Conservation (phyloP, 1,140 invertebrate genomes). For the Brachystomella parvula region DNA sequence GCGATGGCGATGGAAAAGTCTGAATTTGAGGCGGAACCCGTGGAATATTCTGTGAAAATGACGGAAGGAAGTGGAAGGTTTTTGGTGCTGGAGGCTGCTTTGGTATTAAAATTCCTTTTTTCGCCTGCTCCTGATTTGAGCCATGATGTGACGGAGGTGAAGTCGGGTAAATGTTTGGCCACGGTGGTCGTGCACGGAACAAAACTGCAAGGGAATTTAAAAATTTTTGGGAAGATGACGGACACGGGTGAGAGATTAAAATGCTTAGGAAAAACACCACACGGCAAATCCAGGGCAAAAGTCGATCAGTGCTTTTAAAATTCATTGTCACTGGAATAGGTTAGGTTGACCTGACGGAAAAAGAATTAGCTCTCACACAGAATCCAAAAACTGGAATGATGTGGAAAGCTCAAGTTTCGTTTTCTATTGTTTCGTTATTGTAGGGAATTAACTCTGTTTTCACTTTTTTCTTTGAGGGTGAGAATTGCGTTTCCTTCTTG, state of each 20-base stretch:
- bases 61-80: conserved; percentile 1
- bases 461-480: too few relatives aligned
- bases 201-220: conserved; percentile 34
- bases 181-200: conserved; percentile 31
- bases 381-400: neutral
- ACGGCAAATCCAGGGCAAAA: neutral
- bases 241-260: neutral
- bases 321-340: neutral
- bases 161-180: conserved; percentile 31
- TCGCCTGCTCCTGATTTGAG: neutral
- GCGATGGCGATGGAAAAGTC: neutral
- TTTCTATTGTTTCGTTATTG: too few relatives aligned
- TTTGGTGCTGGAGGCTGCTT: conserved; percentile 19
- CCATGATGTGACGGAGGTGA: conserved; percentile 10
- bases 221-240: conserved; percentile 21
- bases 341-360: neutral
- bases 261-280: too few relatives aligned
- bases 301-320: neutral
- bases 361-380: too few relatives aligned
- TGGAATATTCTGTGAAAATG: neutral
- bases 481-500: too few relatives aligned
- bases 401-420: too few relatives aligned
- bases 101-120: conserved; percentile 30
- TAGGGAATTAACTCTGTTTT: too few relatives aligned
- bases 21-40: neutral